phyloP scores from a whole-genome alignment of 2,113 vertebrate species.

The Oreocharis arfaki region DNA sequence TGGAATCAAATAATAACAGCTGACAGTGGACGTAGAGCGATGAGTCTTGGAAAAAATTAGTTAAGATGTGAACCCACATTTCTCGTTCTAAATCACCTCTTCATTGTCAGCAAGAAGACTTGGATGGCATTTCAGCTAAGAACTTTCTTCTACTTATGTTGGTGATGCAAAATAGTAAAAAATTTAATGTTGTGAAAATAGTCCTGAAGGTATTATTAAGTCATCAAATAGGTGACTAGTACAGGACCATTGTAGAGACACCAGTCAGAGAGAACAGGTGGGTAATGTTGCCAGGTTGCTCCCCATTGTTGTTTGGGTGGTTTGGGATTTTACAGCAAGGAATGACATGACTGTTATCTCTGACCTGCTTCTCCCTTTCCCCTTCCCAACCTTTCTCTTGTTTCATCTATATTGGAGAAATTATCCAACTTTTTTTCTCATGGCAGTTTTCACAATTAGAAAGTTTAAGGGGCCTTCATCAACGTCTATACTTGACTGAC shows the following conservation, averaged over 20 bases:
- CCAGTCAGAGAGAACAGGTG: not conserved
- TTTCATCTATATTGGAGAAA: not conserved
- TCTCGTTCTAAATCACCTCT: not conserved
- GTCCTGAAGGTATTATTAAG: not conserved
- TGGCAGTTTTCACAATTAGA: not conserved
- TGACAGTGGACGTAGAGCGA: not conserved
- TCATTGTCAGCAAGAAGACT: not conserved
- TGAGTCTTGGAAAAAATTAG: not conserved
- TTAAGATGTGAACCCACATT: not conserved
- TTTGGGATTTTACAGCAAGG: not conserved
- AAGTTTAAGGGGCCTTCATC: not conserved
- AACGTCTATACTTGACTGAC: not conserved
- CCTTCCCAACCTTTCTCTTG: not conserved
- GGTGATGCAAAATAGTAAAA: not conserved
- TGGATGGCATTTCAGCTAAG: not conserved
- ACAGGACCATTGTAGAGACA: not conserved
- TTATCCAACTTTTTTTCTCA: not conserved
- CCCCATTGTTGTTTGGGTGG: not conserved
- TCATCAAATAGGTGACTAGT: not conserved
- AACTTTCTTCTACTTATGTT: not conserved
- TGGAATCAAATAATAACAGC: not conserved
- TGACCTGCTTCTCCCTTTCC: not conserved
- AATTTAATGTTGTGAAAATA: not conserved
- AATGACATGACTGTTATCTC: not conserved
- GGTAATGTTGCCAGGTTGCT: not conserved